Conservation (phyloP, 2,888 invertebrate genomes). For the Ophraella communa region DNA sequence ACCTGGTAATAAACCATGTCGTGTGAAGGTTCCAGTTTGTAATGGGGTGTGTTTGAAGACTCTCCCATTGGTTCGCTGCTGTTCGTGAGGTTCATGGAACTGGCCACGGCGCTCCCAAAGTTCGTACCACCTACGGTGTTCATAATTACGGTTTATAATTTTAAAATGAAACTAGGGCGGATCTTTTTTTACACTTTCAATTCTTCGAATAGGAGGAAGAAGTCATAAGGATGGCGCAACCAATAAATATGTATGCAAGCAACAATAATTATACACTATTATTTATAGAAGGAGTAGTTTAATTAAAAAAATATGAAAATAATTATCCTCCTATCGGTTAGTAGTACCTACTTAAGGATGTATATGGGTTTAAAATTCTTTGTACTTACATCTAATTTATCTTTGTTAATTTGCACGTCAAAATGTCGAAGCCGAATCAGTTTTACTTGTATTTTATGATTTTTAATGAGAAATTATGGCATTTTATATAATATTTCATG, state of each 20-base stretch:
- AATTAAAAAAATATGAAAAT: background rate
- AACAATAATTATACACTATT: background rate
- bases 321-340: no score
- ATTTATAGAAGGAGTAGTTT: background rate
- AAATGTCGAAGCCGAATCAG: no score
- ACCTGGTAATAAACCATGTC: constrained; percentile 86
- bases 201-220: background rate
- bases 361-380: no score
- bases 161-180: constrained; percentile 16
- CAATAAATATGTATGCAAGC: background rate
- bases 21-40: constrained; percentile 74
- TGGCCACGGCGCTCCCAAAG: constrained; percentile 76
- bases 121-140: constrained; percentile 64
- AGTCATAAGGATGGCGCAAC: background rate
- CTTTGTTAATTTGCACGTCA: no score
- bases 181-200: background rate
- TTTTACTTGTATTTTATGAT: no score
- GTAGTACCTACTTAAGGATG: no score
- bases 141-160: constrained; percentile 14
- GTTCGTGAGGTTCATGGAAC: constrained; percentile 80
- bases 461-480: no score
- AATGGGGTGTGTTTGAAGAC: constrained; percentile 64
- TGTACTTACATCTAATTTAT: no score
- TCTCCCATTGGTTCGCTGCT: constrained; percentile 73
- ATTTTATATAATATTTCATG: no score